These are phyloP conservation scores for Neomorphus geoffroyi DNA, from an alignment of 2,797 vertebrate genomes.

Conservation along the genomic window DNA sequence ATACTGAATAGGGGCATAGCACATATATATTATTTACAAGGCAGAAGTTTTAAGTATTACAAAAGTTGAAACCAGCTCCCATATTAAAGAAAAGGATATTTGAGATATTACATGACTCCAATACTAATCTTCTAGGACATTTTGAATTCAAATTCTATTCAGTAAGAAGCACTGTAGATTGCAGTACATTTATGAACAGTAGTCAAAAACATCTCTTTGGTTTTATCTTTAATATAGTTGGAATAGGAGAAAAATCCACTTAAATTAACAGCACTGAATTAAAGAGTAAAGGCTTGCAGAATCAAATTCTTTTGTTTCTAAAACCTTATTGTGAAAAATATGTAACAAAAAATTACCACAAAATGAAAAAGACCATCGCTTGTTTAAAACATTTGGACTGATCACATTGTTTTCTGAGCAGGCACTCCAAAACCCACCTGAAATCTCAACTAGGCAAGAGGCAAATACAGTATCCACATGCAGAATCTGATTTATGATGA, in stretches of 20 bases:
- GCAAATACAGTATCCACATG: background rate
- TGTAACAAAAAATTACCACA: background rate
- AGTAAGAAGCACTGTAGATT: background rate
- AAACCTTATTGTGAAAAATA: background rate
- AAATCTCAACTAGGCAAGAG: background rate
- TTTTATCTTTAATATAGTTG: background rate
- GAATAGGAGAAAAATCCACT: background rate
- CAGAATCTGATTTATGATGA: background rate
- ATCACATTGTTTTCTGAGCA: accelerated
- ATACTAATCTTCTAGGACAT: background rate
- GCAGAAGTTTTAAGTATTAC: background rate
- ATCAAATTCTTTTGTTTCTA: background rate
- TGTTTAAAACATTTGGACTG: background rate
- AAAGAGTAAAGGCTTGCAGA: background rate
- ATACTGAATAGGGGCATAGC: background rate
- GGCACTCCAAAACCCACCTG: background rate
- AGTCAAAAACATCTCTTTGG: background rate
- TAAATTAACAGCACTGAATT: background rate
- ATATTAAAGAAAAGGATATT: background rate
- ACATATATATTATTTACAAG: slow-evolving; percentile 50
- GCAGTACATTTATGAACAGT: background rate
- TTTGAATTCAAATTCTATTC: background rate
- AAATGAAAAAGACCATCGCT: background rate
- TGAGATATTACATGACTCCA: background rate
- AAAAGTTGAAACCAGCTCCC: background rate